Percentiles rank a stretch among this genome's conserved stretches.
Evolutionary conservation across 2,888 invertebrate species (phyloP).

Genomic region (Cephus pygmeus): DNA sequence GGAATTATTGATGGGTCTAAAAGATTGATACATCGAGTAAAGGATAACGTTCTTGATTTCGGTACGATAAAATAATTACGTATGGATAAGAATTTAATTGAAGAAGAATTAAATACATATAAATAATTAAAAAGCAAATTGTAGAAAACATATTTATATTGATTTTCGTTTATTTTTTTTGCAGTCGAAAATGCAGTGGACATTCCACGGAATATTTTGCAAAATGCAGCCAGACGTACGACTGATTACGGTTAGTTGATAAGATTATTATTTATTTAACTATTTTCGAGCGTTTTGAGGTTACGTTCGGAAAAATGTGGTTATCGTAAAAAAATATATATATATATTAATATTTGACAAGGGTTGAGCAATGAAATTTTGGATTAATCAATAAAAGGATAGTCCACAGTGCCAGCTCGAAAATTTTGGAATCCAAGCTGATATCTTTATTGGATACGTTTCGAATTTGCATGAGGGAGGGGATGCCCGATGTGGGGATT

Average conservation of each 20-base stretch:
- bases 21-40: slow-evolving; percentile 47
- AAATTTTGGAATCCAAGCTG: slow-evolving; percentile 56
- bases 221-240: slow-evolving; percentile 56
- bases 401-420: slow-evolving; percentile 61
- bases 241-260: slow-evolving; percentile 56
- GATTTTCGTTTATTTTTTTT: slow-evolving; percentile 15
- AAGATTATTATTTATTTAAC: not conserved
- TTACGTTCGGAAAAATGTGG: too few species aligned
- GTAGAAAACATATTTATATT: not conserved
- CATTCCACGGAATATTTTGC: slow-evolving; percentile 51
- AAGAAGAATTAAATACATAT: not conserved
- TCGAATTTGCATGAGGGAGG: slow-evolving; percentile 53
- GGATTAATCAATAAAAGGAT: slow-evolving; percentile 36
- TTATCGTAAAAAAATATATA: too few species aligned
- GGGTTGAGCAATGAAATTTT: not conserved
- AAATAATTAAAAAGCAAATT: not conserved
- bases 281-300: not conserved
- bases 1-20: slow-evolving; percentile 46
- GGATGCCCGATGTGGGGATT: slow-evolving; percentile 53
- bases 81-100: not conserved
- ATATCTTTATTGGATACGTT: slow-evolving; percentile 53
- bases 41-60: slow-evolving; percentile 45
- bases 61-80: slow-evolving; percentile 19
- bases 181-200: slow-evolving; percentile 54
- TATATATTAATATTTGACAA: too few species aligned